A percentile compares a stretch with the other conserved stretches of the same genome.
phyloP scores from a whole-genome alignment of 64 coral and sea anemone genomes.

The Montipora cactus region DNA sequence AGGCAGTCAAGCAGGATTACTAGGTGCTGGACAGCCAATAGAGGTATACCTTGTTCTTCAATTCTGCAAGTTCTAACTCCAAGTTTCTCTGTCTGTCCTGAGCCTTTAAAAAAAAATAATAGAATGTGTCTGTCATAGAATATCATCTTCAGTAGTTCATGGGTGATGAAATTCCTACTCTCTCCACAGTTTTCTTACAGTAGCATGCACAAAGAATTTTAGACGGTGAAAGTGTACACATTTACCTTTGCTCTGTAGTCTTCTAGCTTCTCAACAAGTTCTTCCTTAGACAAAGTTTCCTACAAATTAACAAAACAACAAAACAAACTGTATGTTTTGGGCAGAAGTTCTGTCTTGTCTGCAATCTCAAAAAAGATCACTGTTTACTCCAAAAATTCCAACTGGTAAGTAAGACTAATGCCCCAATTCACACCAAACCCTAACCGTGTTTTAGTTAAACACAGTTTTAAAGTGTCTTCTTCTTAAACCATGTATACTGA shows the following conservation, averaged over 20 bases:
- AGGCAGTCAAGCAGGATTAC: too few species aligned
- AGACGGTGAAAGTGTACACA: background rate
- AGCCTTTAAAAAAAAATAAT: background rate
- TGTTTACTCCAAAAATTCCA: too few species aligned
- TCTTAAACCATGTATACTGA: too few species aligned
- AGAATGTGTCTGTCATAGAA: background rate
- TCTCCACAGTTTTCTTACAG: background rate
- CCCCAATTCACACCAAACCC: too few species aligned
- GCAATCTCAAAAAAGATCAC: too few species aligned
- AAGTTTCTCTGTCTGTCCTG: conserved; percentile 47
- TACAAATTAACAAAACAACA: background rate
- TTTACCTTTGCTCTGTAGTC: conserved; percentile 66
- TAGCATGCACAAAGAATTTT: too few species aligned
- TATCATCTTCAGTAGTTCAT: background rate
- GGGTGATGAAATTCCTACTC: background rate
- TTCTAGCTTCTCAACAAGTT: conserved; percentile 63
- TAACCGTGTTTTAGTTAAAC: too few species aligned
- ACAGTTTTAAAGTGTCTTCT: too few species aligned
- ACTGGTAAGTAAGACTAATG: too few species aligned
- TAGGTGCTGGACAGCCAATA: too few species aligned
- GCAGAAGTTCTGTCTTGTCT: background rate
- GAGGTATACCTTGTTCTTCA: conserved; percentile 70
- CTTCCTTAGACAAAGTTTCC: conserved; percentile 58
- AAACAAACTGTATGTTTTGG: background rate
- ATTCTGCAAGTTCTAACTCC: conserved; percentile 70